Evolutionary conservation across 2,113 vertebrate species (phyloP).

Genomic region (Empidonax traillii): DNA sequence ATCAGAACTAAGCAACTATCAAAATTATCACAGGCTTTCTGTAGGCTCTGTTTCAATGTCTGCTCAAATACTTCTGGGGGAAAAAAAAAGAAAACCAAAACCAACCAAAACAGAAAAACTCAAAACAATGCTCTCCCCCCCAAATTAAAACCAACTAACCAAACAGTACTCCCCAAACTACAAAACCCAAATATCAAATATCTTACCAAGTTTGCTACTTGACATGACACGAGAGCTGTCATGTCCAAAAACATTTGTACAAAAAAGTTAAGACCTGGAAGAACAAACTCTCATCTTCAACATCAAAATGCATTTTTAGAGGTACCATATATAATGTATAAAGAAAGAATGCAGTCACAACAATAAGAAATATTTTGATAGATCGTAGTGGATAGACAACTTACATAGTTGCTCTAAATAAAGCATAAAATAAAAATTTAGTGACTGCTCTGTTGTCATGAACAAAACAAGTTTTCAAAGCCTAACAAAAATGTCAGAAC

Average conservation of each 20-base stretch:
- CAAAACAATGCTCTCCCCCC: neutral
- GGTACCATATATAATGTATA: neutral
- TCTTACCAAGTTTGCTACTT: neutral
- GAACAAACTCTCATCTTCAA: neutral
- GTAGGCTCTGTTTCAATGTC: neutral
- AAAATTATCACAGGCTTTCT: neutral
- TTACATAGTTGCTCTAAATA: neutral
- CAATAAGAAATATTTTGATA: neutral
- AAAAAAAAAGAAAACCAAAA: neutral
- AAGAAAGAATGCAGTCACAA: neutral
- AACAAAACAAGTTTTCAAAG: neutral
- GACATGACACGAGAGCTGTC: neutral
- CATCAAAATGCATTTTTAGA: neutral
- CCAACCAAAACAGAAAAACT: neutral
- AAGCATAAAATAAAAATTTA: neutral
- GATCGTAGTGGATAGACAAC: neutral
- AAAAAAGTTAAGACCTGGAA: neutral
- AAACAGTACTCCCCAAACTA: neutral
- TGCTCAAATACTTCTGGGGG: neutral
- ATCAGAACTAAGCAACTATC: neutral
- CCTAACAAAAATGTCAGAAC: neutral
- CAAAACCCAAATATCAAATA: neutral
- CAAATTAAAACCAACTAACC: neutral
- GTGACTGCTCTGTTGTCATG: neutral
- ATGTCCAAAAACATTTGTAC: neutral